Conservation (phyloP, 2,797 vertebrate species). For the Labroides dimidiatus region DNA sequence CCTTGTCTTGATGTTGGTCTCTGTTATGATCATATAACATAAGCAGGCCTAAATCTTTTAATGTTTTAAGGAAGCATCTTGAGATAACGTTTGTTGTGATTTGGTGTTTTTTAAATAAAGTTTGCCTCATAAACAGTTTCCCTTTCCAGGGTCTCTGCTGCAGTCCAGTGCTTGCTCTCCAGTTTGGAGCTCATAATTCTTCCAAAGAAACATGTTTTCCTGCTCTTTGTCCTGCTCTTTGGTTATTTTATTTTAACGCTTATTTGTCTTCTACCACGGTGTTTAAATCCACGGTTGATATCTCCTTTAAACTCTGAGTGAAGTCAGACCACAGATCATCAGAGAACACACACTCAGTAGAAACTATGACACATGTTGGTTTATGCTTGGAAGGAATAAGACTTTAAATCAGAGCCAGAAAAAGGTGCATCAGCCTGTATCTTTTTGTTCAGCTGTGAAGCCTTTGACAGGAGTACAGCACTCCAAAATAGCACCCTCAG, state of each 20-base stretch:
- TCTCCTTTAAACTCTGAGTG: conserved; percentile 54
- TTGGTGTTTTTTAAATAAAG: too few species aligned
- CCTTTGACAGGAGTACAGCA: conserved; percentile 21
- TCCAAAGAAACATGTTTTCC: conserved; percentile 42
- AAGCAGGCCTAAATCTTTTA: too few species aligned
- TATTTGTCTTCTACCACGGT: conserved; percentile 55
- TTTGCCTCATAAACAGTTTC: not conserved
- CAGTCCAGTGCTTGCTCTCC: conserved; percentile 13
- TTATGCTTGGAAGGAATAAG: conserved; percentile 48
- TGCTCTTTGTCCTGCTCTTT: conserved; percentile 27
- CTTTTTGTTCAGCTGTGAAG: conserved; percentile 38
- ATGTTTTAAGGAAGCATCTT: too few species aligned
- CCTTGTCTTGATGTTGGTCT: too few species aligned
- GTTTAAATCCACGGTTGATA: conserved; percentile 48
- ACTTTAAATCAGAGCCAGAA: conserved; percentile 35
- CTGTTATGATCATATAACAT: too few species aligned
- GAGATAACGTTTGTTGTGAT: too few species aligned
- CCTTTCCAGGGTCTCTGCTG: not conserved
- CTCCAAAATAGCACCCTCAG: conserved; percentile 40
- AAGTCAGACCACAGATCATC: conserved; percentile 38
- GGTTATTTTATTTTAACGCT: conserved; percentile 44
- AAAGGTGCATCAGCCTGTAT: too few species aligned
- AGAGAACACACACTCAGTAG: conserved; percentile 29
- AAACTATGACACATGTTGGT: conserved; percentile 40
- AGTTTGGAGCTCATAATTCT: conserved; percentile 24